Percentiles rank a stretch among this genome's conserved stretches.
These are phyloP conservation scores for Andrena dorsata DNA, from an alignment of 2,888 invertebrate genomes.

Conservation along the genomic window DNA sequence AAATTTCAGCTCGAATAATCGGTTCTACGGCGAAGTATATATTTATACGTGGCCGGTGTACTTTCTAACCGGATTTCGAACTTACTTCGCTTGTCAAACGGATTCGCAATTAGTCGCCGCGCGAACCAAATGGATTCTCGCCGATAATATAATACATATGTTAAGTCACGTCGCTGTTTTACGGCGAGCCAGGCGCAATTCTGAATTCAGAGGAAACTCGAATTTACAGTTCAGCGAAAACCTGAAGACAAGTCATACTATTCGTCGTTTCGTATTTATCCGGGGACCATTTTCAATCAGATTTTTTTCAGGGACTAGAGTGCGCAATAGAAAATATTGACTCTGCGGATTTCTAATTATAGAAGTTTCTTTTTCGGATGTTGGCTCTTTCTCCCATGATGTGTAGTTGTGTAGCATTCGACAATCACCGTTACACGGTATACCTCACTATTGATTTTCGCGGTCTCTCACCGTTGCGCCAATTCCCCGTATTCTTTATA, in stretches of 20 bases:
- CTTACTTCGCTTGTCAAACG: neutral
- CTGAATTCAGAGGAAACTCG: neutral
- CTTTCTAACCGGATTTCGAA: neutral
- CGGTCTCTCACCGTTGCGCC: constrained; percentile 67
- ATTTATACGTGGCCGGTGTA: neutral
- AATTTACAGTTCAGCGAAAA: neutral
- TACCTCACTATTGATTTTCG: constrained; percentile 76
- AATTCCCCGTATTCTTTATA: constrained; percentile 64
- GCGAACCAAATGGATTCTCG: neutral
- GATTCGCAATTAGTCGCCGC: neutral
- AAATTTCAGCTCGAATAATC: constrained; percentile 7
- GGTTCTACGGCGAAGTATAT: neutral
- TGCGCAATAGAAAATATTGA: neutral
- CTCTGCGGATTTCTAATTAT: neutral
- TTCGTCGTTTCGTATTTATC: neutral
- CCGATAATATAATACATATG: neutral
- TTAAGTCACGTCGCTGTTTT: neutral
- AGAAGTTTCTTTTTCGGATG: neutral
- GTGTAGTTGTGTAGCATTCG: constrained; percentile 65
- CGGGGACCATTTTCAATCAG: neutral
- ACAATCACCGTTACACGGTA: constrained; percentile 77
- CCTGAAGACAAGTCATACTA: neutral
- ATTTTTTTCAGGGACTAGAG: neutral
- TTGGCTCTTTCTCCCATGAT: neutral
- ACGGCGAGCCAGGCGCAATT: neutral